Base-by-base conservation (phyloP, 2,888 invertebrate genomes). In the Eutolmus rufibarbis region DNA sequence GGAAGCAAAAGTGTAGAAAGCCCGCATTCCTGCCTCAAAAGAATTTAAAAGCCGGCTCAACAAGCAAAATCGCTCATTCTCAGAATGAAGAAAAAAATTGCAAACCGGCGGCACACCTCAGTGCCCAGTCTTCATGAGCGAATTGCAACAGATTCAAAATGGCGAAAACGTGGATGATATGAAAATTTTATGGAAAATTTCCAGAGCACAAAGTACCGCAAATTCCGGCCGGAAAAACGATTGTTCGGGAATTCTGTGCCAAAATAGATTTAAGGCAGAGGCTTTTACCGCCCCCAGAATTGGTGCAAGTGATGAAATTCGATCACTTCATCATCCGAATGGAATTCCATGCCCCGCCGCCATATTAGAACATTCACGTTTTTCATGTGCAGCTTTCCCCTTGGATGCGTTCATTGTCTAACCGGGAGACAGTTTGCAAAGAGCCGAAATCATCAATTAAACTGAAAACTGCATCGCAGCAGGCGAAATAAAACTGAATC, bases 141-240 rank as follows among this genome's bases (percentile, higher is more conserved):
- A 76, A 76, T 76, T 76, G 37, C 40, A 40, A 74, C n/a, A 82
- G 16, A 57, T 82, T 57, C 82, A 82, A 82, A 57, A 82, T 82
- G 82, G 82, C 82, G 82, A 82, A 57, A 76, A 34, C 31, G 51
- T 23, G 37, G 57, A 34, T 37, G 40, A 34, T 1, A 12, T 19
- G 66, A 66, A 23, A 23, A 66, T 66, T 66, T 46, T 46, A 28
- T 66, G 66, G 28, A 66, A 66, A 66, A 66, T 12, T 66, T 23
- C 66, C 66, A 66, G 66, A 28, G 2, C 66, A 9, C 28, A 66
- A 57, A 66, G 9, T 66, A 28, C 66, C 8, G 3, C 12, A 31
- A 28, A 40, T 16, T 46, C 16, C 43, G 16, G 3, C 4, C 40
- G 19, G 16, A n/a, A 51, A n/a, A 51, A 51, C 2, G n/a, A n/a